Evolutionary conservation across 2,797 vertebrate genomes (phyloP).

Genomic region (Taeniopygia guttata): DNA sequence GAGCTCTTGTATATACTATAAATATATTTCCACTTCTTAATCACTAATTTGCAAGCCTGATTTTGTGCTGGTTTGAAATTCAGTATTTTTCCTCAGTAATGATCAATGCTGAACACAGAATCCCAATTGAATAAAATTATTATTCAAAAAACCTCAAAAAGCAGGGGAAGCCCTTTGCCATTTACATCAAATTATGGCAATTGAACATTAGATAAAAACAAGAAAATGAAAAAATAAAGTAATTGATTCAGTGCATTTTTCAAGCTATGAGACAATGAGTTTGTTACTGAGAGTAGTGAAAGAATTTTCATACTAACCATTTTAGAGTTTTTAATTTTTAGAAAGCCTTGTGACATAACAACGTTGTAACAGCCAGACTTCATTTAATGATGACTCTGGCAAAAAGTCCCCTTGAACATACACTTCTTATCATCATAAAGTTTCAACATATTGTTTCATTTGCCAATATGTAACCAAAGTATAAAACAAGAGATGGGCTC

Average conservation of each 20-base stretch:
- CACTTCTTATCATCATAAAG: neutral
- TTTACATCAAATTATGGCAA: conserved; percentile 1
- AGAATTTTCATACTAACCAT: neutral
- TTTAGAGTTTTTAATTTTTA: neutral
- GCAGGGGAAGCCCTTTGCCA: neutral
- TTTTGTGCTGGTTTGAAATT: neutral
- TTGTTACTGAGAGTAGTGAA: neutral
- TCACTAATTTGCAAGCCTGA: neutral
- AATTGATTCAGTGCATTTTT: neutral
- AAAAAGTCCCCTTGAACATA: neutral
- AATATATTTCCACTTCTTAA: neutral
- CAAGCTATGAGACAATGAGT: neutral
- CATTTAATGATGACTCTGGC: neutral
- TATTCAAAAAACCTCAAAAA: neutral
- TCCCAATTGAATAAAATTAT: neutral
- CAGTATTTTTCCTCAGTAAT: neutral
- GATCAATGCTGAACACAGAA: neutral
- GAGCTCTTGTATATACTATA: neutral
- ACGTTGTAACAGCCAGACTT: neutral
- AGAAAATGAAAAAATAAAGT: neutral
- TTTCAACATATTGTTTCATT: neutral
- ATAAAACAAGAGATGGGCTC: neutral
- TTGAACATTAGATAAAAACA: neutral
- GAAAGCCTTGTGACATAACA: neutral
- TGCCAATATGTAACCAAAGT: neutral